Conservation (phyloP, 1,140 invertebrate species). For the Panonychus citri region DNA sequence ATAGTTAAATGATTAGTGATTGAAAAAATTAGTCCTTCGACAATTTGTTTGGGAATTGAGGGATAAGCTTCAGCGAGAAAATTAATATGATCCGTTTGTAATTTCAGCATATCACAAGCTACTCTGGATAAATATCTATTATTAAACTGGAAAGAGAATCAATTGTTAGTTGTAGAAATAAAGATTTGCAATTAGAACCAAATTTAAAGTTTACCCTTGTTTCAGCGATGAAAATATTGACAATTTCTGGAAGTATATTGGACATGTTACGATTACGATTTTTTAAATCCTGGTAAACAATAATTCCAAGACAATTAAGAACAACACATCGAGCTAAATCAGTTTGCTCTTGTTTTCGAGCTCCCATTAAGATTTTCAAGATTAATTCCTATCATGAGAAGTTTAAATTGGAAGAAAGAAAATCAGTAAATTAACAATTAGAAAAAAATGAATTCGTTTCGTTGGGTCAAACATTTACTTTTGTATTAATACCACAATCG, state of each 20-base stretch:
- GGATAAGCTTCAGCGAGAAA: conserved; percentile 47
- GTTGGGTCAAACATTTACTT: conserved; percentile 28
- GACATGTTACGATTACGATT: conserved; percentile 33
- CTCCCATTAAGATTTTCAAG: conserved; percentile 55
- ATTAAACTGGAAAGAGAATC: conserved; percentile 35
- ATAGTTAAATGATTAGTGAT: conserved; percentile 1
- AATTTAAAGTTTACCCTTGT: conserved; percentile 35
- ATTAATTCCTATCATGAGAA: conserved; percentile 28
- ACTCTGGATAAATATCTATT: conserved; percentile 60
- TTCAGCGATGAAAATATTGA: conserved; percentile 60
- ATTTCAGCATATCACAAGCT: conserved; percentile 55
- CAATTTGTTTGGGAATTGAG: conserved; percentile 45
- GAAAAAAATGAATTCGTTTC: background rate
- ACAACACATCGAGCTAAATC: conserved; percentile 64
- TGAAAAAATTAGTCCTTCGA: conserved; percentile 30
- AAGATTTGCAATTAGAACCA: background rate
- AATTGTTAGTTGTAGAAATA: background rate
- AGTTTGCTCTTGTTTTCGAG: conserved; percentile 62
- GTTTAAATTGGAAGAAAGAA: too few relatives aligned
- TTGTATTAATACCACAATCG: conserved; percentile 48
- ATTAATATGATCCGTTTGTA: conserved; percentile 54
- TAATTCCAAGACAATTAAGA: conserved; percentile 62
- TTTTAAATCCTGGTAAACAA: conserved; percentile 47
- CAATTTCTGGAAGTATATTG: conserved; percentile 48
- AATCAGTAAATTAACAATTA: background rate